Percentiles rank a stretch among this genome's conserved stretches.
These are phyloP conservation scores for Cosmopolites sordidus DNA, from an alignment of 2,888 invertebrate genomes.

Conservation along the genomic window DNA sequence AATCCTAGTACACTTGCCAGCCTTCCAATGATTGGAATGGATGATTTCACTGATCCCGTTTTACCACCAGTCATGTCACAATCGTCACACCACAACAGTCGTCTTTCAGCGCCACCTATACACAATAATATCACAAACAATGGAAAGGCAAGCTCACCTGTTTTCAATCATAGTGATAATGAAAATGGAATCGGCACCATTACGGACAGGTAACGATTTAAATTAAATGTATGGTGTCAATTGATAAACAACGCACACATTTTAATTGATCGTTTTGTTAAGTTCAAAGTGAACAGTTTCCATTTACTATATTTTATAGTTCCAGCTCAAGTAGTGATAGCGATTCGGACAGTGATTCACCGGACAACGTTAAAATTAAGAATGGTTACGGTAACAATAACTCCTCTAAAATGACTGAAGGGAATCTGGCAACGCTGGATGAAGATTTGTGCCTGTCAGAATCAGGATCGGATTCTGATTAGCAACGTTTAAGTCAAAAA, in stretches of 20 bases:
- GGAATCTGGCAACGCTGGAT: conserved; percentile 53
- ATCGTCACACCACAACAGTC: conserved; percentile 18
- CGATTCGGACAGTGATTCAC: conserved; percentile 44
- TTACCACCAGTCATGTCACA: conserved; percentile 19
- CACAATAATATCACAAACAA: conserved; percentile 8
- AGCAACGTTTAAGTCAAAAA: no score
- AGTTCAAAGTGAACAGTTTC: no score
- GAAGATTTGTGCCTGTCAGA: conserved; percentile 84
- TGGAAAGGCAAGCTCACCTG: conserved; percentile 21
- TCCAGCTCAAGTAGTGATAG: conserved; percentile 42
- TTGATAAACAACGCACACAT: no score
- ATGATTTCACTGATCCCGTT: conserved; percentile 51
- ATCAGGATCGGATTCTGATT: conserved; percentile 67
- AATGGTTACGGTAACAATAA: no score
- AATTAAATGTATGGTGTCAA: no score
- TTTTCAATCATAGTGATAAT: conserved; percentile 23
- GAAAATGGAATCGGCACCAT: conserved; percentile 39
- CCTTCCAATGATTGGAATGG: conserved; percentile 68
- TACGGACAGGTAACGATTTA: conserved; percentile 18
- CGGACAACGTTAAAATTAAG: conserved; percentile 24
- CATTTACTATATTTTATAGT: no score
- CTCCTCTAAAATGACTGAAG: conserved; percentile 19
- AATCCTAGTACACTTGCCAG: conserved; percentile 67
- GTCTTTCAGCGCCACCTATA: conserved; percentile 11
- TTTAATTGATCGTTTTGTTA: no score